phyloP scores from a whole-genome alignment of 2,888 invertebrate genomes.

The Habroteleia sp. region DNA sequence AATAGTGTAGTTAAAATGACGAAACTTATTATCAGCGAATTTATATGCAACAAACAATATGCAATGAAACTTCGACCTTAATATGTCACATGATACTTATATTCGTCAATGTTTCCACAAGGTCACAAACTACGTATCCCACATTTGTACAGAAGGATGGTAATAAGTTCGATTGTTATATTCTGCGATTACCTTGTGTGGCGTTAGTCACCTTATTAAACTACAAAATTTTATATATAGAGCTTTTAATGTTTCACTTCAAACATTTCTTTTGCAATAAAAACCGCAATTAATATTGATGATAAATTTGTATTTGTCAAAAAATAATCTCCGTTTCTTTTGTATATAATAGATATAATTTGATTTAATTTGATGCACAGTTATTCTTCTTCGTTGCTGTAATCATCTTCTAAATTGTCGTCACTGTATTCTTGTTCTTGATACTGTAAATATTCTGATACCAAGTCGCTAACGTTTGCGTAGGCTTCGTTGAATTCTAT shows the following conservation, averaged over 20 bases:
- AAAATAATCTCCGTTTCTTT: too few species aligned
- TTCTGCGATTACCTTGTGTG: slow-evolving; percentile 11
- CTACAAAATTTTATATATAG: slow-evolving; percentile 1
- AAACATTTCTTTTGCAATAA: not conserved
- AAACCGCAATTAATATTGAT: not conserved
- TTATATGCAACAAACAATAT: slow-evolving; percentile 24
- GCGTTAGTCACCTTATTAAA: slow-evolving; percentile 30
- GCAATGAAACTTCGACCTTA: slow-evolving; percentile 31
- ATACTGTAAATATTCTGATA: slow-evolving; percentile 96
- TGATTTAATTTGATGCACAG: too few species aligned
- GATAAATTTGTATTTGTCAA: too few species aligned
- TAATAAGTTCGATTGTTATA: slow-evolving; percentile 31
- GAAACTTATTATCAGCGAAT: slow-evolving; percentile 13
- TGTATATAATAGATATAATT: too few species aligned
- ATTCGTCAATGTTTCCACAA: slow-evolving; percentile 29
- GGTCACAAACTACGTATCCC: slow-evolving; percentile 26
- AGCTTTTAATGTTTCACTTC: not conserved
- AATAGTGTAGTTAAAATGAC: slow-evolving; percentile 4
- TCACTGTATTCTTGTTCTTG: slow-evolving; percentile 83
- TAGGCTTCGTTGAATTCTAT: slow-evolving; percentile 98
- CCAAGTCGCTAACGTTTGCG: slow-evolving; percentile 95
- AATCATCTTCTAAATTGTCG: slow-evolving; percentile 8
- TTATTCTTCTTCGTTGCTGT: slow-evolving; percentile 1
- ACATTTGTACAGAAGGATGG: slow-evolving; percentile 22
- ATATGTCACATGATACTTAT: slow-evolving; percentile 12